Evolutionary conservation across 1,140 invertebrate species (phyloP), one percentile per base, ranked within the genome.

Genomic region (Drosophila mayri): DNA sequence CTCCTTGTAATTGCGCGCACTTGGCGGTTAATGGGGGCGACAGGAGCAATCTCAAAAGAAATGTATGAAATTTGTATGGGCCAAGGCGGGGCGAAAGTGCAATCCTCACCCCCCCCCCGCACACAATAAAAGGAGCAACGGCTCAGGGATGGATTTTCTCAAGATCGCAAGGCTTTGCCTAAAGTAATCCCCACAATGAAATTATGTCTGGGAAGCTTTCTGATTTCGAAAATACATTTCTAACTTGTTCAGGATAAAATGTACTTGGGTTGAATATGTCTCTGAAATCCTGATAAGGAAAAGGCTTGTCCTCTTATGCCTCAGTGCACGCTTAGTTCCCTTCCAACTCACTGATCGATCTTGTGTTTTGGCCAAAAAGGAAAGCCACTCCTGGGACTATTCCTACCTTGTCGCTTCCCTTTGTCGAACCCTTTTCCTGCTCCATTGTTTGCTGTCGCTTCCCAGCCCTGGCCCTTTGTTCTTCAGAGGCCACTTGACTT

Each of bases 51-150:
- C 84, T 88, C 64, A 77, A 83, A 79, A 88, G 83, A 88, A 83
- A 76, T 88, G 84, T 83, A 87, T 88, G 84, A 87, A 87, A 86
- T 87, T 86, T 86, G 83, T 86, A 86, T 77, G 79, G 68, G 41
- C 66, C 65, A 59, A 47, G 52, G 63, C 79, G 12, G 79, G 79
- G 54, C 66, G 79, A 87, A 87, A 86, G 83, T 83, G 83, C 83
- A 86, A 64, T 40, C 16, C 38, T 40, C 60, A 60, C 22, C 55
- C 59, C n/a, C 2, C 43, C 73, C 63, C 75, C 11, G 25, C 5
- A 62, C 44, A 75, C 49, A 75, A 73, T 61, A 47, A 65, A 70
- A 38, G 16, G 68, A 37, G 20, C 63, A 44, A 40, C 46, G 14
- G 35, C 35, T 35, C 68, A 72, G 43, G 67, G 41, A 54, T 41